These are phyloP conservation scores for Timema podura DNA, from an alignment of 2,888 invertebrate species.

Conservation along the genomic window DNA sequence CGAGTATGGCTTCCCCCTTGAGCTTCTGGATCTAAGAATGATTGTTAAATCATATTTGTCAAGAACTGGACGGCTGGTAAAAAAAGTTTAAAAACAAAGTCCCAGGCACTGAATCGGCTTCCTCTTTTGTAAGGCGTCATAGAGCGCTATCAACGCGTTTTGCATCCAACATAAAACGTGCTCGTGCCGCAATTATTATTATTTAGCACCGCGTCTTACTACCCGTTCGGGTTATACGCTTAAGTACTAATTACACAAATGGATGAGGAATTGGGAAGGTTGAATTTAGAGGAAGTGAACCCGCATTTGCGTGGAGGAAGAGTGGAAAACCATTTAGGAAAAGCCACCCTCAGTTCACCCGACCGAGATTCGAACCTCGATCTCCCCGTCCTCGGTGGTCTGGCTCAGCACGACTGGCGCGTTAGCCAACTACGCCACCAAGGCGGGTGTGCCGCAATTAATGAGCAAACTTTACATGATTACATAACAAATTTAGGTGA, in stretches of 20 bases:
- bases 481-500: constrained; percentile 32
- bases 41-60: constrained; percentile 32
- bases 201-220: no score
- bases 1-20: constrained; percentile 35
- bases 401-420: no score
- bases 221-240: no score
- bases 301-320: no score
- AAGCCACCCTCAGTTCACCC: no score
- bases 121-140: constrained; percentile 30
- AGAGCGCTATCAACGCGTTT: constrained; percentile 23
- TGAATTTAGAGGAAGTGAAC: no score
- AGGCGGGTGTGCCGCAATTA: constrained; percentile 33
- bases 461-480: constrained; percentile 28
- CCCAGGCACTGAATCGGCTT: constrained; percentile 33
- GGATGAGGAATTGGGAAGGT: no score
- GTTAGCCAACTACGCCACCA: no score
- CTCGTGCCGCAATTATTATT: constrained; percentile 32
- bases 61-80: constrained; percentile 31
- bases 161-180: constrained; percentile 33
- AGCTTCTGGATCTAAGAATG: constrained; percentile 29
- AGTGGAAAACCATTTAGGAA: no score
- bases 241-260: no score
- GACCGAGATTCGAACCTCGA: no score
- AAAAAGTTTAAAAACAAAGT: constrained; percentile 9
- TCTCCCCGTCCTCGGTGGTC: no score